Evolutionary conservation across 2,888 invertebrate genomes (phyloP), one percentile per base, ranked within the genome.

Genomic region (Acleris literana): DNA sequence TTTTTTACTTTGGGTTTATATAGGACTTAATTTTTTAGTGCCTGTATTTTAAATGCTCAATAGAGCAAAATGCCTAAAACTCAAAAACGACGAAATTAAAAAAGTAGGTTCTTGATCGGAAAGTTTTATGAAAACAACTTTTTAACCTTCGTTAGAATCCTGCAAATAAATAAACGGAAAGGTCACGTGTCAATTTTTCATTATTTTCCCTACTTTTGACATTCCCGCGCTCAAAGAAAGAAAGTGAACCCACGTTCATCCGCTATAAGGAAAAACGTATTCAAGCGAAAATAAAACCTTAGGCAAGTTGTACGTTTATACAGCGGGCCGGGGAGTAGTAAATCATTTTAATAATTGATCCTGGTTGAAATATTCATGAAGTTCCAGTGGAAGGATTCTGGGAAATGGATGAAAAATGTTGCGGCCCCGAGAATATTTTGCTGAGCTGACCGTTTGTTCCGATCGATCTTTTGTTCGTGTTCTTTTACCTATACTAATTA

Each of bases 301-400:
- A 75, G 76, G 80, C 75, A 73, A 71, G 74, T 76, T 72, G 75
- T 78, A 74, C 80, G 81, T 83, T 84, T 80, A 79, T 77, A 79
- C 79, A 75, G 76, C 76, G 74, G 77, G 71, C 79, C 77, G 71
- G 78, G 76, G 79, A 81, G 86, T 81, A 86, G 88, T 92, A 92
- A 91, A 92, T 92, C 90, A 92, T 92, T 88, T 92, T 90, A 92
- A 92, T 92, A 92, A 92, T 91, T 91, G 89, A 92, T 91, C 87
- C 81, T 74, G 79, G 76, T 76, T 85, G 85, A 90, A 91, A 92
- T 91, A 92, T 92, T 91, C 91, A 92, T 90, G 87, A 87, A 88
- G 81, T 85, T 87, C 82, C 81, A 81, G 74, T 83, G 80, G 83
- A 82, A 88, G 85, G 87, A 83, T 83, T 80, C 79, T 76, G 73